These are phyloP conservation scores for Xyrichtys novacula DNA, from an alignment of 2,797 vertebrate species.

Conservation along the genomic window DNA sequence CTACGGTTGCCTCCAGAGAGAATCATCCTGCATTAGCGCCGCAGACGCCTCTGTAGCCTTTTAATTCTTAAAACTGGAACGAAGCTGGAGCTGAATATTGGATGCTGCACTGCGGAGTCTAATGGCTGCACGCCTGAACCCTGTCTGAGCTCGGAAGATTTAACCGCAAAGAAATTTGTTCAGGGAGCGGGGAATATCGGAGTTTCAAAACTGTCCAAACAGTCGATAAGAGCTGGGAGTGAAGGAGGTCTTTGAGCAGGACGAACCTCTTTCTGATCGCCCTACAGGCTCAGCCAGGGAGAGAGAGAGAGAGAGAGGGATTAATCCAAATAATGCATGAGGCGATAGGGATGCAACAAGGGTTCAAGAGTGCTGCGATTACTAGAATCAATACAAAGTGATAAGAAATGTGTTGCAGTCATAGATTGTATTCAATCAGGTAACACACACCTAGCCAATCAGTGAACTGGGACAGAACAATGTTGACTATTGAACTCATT, in stretches of 20 bases:
- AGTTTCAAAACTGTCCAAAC: constrained; percentile 31
- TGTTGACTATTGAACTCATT: constrained; percentile 86
- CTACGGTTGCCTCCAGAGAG: background rate
- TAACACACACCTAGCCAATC: constrained; percentile 67
- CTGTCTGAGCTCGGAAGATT: constrained; percentile 8
- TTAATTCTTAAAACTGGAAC: constrained; percentile 31
- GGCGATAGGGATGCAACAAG: constrained; percentile 31
- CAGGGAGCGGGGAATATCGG: constrained; percentile 11
- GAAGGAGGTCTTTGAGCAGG: constrained; percentile 33
- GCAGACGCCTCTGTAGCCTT: constrained; percentile 10
- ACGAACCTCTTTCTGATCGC: constrained; percentile 28
- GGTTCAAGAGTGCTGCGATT: constrained; percentile 41
- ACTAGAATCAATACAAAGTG: constrained; percentile 51
- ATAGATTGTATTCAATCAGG: constrained; percentile 47
- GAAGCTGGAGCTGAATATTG: constrained; percentile 6
- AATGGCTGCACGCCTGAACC: constrained; percentile 26
- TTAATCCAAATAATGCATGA: constrained; percentile 33
- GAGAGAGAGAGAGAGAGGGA: constrained; percentile 26
- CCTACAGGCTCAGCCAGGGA: constrained; percentile 33
- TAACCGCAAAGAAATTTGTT: background rate
- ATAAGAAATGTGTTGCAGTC: constrained; percentile 45
- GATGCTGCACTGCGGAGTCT: constrained; percentile 4
- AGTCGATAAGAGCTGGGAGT: constrained; percentile 27
- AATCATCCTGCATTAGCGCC: constrained; percentile 17
- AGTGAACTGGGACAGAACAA: constrained; percentile 74